Conservation (phyloP, 2,888 invertebrate species). For the Hesperia comma region DNA sequence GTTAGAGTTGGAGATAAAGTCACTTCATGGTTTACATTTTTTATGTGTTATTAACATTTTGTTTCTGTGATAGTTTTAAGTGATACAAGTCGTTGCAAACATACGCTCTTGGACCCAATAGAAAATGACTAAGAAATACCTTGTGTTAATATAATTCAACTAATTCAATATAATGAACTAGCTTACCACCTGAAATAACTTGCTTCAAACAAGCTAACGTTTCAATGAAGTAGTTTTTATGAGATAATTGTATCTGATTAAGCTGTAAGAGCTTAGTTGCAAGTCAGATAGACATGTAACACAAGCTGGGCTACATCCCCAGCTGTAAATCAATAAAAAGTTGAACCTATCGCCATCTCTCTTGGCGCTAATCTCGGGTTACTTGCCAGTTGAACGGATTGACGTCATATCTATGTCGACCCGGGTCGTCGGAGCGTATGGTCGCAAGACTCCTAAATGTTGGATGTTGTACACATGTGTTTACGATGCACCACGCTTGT, state of each 20-base stretch:
- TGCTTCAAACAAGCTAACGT: no score
- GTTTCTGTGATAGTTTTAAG: conserved; percentile 73
- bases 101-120: conserved; percentile 51
- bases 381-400: conserved; percentile 4
- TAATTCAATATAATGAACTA: no score
- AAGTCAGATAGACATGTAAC: no score
- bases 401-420: conserved; percentile 30
- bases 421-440: conserved; percentile 52
- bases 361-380: no score
- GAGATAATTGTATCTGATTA: no score
- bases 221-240: no score
- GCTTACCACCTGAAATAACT: no score
- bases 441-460: conserved; percentile 64
- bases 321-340: conserved; percentile 8
- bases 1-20: conserved; percentile 47
- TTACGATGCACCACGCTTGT: conserved; percentile 68
- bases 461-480: conserved; percentile 79
- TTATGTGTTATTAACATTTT: conserved; percentile 68
- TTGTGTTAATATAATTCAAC: no score
- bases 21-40: conserved; percentile 75
- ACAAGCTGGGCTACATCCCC: no score
- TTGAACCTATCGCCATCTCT: background rate
- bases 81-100: conserved; percentile 63
- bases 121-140: no score
- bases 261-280: no score